Evolutionary conservation across 2,888 invertebrate genomes (phyloP).

Genomic region (Ctena decussata): DNA sequence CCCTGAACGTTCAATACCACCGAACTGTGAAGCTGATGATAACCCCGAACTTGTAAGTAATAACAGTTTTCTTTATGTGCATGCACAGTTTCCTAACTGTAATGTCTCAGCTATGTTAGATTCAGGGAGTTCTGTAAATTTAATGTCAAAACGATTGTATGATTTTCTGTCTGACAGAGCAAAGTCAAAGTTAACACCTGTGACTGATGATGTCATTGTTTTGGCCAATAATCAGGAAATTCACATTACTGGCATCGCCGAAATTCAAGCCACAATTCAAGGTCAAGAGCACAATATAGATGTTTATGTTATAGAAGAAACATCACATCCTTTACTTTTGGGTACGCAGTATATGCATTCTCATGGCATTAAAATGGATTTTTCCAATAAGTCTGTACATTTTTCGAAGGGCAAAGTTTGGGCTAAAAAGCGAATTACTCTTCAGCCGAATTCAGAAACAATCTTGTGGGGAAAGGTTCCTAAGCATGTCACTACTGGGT

Average conservation of each 20-base stretch:
- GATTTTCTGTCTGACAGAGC: neutral
- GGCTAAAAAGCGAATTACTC: neutral
- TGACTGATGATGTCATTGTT: neutral
- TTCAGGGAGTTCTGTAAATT: neutral
- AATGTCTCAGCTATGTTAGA: neutral
- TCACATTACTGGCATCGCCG: neutral
- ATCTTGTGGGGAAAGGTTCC: neutral
- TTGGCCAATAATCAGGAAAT: neutral
- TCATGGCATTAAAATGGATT: neutral
- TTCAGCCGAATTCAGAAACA: neutral
- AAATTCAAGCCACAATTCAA: neutral
- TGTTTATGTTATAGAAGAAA: neutral
- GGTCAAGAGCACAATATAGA: neutral
- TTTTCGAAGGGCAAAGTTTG: too few species aligned
- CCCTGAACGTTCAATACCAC: neutral
- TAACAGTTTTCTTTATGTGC: neutral
- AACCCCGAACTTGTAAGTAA: neutral
- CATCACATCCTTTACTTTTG: neutral
- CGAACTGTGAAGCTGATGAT: neutral
- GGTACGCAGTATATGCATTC: neutral
- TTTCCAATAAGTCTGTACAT: too few species aligned
- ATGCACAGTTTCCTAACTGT: neutral
- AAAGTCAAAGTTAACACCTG: neutral
- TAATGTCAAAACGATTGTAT: neutral
- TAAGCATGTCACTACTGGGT: neutral